phyloP scores from a whole-genome alignment of 2,888 invertebrate genomes.

The Xylota segnis region DNA sequence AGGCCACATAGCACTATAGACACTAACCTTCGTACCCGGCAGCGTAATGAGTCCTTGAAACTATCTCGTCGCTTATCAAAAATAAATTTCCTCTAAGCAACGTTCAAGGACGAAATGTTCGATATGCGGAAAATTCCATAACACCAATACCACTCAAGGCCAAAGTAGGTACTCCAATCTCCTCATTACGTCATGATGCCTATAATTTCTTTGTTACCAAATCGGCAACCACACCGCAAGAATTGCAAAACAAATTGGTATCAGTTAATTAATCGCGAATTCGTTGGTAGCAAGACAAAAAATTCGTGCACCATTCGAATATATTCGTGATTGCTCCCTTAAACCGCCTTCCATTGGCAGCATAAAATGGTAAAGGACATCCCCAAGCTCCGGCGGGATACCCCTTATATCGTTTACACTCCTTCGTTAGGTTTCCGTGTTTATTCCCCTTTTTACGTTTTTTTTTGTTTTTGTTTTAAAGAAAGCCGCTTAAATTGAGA shows the following conservation, averaged over 20 bases:
- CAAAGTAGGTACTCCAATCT: conserved; percentile 5
- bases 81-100: conserved; percentile 24
- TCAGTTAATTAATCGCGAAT: conserved; percentile 72
- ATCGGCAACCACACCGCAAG: conserved; percentile 9
- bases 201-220: conserved; percentile 17
- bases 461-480: conserved; percentile 14
- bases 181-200: conserved; percentile 18
- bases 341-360: not conserved
- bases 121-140: conserved; percentile 39
- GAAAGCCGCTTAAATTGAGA: conserved; percentile 24
- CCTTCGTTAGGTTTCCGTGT: conserved; percentile 29
- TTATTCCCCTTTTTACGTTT: conserved; percentile 11
- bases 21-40: conserved; percentile 43
- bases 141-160: conserved; percentile 42
- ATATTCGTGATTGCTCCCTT: conserved; percentile 18
- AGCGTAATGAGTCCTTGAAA: conserved; percentile 57
- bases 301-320: conserved; percentile 29
- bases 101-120: conserved; percentile 7
- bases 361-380: conserved; percentile 43
- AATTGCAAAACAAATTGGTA: conserved; percentile 47
- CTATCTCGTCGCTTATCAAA: conserved; percentile 51
- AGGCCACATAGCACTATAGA: conserved; percentile 30
- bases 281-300: too few species aligned
- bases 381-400: conserved; percentile 4
- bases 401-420: conserved; percentile 32